Base-by-base conservation (phyloP, 2,797 vertebrate species). In the Myripristis murdjan region DNA sequence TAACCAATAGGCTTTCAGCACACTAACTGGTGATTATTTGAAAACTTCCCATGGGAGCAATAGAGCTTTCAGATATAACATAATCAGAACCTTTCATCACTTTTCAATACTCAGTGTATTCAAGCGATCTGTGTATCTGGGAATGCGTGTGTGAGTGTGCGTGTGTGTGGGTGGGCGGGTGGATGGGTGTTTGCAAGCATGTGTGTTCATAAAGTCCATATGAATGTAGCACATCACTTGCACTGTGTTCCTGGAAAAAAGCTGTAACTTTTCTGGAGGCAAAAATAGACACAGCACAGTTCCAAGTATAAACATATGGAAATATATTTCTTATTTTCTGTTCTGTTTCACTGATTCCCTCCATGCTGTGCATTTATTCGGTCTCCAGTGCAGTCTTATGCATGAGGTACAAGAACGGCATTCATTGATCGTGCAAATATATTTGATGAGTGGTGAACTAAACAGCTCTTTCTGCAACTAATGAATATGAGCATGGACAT, bases 11-110 rank as follows among this genome's bases (percentile, higher is more conserved):
- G 41, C 26, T 49, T 28, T 54, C 65, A 60, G 54, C 14, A 23
- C 56, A 49, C 52, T 41, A 24, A 33, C 23, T 39, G 6, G 43
- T 23, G 58, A 70, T 53, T 26, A n/a, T 62, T 47, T 33, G 33
- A 16, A 61, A 26, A 39, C 56, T 62, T 70, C 53, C 54, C 61
- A 56, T 37, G 10, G 18, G 46, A 16, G 7, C 5, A 16, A 54
- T 24, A 52, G 49, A 14, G 28, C 49, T 52, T 24, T 26, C 12
- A 52, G 23, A 52, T 2, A 16, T 15, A 1, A 28, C 15, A 28
- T 26, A 1, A n/a, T 16, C 18, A 43, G 10, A 58, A 23, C 24
- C 10, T 43, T 41, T 10, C 14, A 37, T 20, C 33, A n/a, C 39
- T 44, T 59, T 44, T 9, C 44, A 51, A 52, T 58, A 65, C 31